Base-by-base conservation (phyloP, 1,140 invertebrate genomes). In the Drosophila nigrodunni region DNA sequence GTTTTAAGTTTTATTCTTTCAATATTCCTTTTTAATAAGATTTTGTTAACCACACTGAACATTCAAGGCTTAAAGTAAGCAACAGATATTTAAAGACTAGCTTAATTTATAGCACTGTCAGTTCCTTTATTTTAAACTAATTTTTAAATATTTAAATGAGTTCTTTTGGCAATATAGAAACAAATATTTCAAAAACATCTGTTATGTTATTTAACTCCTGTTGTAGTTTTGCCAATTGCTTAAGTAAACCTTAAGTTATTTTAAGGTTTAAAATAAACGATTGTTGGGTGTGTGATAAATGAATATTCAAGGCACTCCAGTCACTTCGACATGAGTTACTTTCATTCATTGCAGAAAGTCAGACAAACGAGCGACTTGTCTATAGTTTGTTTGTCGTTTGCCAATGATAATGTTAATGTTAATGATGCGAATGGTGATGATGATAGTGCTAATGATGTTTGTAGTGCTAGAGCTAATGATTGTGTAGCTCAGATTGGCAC, bases 401-500 rank as follows among this genome's bases (percentile, higher is more conserved):
- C 25, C 25, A 30, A 30, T 30, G 39, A n/a, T 10, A 21, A 21
- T 10, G 9, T 30, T 66, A 69, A 43, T 47, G 34, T 11, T 71
- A 39, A 11, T 25, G 34, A 43, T 37, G n/a, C 43, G 25, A 13
- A 46, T 65, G 41, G 43, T 34, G 9, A 21, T 64, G 2, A 41
- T 59, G 52, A 65, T 62, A 58, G 74, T 74, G 44, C 68, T 69
- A 65, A 74, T 67, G 72, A 71, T 62, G 74, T 67, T 67, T 21
- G 37, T 49, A 15, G 30, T 64, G 60, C 15, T 11, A 35, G 25
- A 50, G 68, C 50, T 76, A 77, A 80, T 80, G 74, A 74, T 58
- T 64, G 64, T 72, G 64, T 77, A 83, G 70, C 52, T 52, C 70
- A 85, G 78, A 89, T 89, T 89, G 85, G 85, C 85, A 89, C 85